phyloP scores from a whole-genome alignment of 1,140 invertebrate species.

The Drosophila burlai region DNA sequence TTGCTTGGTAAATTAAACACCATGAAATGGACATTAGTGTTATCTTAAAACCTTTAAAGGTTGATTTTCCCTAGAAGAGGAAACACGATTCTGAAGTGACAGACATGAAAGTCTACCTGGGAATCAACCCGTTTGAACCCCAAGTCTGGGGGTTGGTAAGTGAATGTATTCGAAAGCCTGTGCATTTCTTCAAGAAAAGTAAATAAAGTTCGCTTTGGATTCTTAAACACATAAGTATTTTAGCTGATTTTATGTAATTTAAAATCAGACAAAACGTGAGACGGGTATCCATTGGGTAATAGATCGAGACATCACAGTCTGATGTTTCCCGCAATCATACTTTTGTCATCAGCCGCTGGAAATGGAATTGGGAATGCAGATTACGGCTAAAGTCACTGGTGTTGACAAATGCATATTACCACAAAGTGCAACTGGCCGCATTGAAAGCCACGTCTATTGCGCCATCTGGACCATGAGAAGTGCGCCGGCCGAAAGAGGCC shows the following conservation, averaged over 20 bases:
- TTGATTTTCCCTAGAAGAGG: no score
- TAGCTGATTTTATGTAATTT: neutral
- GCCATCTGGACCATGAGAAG: constrained; percentile 34
- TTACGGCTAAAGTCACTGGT: constrained; percentile 36
- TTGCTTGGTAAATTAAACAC: no score
- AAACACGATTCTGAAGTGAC: no score
- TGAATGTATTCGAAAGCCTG: no score
- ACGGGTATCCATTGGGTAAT: neutral
- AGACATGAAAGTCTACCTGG: no score
- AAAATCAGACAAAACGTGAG: neutral
- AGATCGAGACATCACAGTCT: neutral
- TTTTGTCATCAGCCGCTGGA: neutral
- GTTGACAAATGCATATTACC: constrained; percentile 75
- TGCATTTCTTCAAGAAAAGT: no score
- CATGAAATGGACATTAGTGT: neutral
- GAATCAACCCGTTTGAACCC: no score
- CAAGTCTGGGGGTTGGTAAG: no score
- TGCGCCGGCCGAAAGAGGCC: constrained; percentile 31
- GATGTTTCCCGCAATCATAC: constrained; percentile 10
- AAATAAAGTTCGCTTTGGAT: no score
- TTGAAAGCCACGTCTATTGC: constrained; percentile 67
- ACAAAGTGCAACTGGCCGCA: constrained; percentile 66
- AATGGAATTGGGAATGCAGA: constrained; percentile 6
- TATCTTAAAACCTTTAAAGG: neutral
- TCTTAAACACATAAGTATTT: neutral